phyloP scores from a whole-genome alignment of 2,113 vertebrate genomes.

The Tenebrosternarchus preto region DNA sequence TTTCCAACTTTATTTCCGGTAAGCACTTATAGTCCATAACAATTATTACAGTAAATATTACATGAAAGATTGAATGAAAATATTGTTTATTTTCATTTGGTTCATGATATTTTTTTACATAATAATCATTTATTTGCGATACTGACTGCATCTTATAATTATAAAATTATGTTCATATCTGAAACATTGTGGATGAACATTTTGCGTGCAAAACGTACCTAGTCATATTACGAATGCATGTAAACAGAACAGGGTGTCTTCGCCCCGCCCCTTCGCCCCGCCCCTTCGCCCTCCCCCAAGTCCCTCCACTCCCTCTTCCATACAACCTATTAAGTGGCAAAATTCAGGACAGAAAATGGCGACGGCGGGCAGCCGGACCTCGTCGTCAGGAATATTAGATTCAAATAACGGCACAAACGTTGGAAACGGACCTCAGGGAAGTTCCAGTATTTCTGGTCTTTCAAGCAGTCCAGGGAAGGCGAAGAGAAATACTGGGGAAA shows the following conservation, averaged over 20 bases:
- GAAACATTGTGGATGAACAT: too few relatives aligned
- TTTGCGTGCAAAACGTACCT: too few relatives aligned
- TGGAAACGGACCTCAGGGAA: constrained; percentile 52
- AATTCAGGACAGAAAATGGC: constrained; percentile 85
- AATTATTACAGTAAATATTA: too few relatives aligned
- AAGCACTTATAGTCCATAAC: too few relatives aligned
- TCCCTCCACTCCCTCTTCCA: constrained; percentile 61
- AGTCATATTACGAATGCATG: constrained; percentile 4
- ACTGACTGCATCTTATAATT: too few relatives aligned
- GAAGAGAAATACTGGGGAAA: constrained; percentile 65
- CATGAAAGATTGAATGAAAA: too few relatives aligned
- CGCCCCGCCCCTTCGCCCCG: constrained; percentile 30
- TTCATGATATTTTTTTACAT: too few relatives aligned
- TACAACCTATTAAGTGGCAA: constrained; percentile 71
- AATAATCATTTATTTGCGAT: too few relatives aligned
- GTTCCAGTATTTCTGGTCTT: constrained; percentile 26
- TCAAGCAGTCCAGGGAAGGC: constrained; percentile 47
- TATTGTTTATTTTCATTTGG: too few relatives aligned
- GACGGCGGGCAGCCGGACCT: constrained; percentile 79
- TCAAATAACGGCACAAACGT: constrained; percentile 51
- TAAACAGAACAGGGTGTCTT: constrained; percentile 46
- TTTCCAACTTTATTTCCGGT: too few relatives aligned
- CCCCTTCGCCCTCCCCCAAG: constrained; percentile 55
- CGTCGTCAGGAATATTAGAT: constrained; percentile 73
- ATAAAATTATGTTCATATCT: too few relatives aligned